A percentile compares a stretch with the other conserved stretches of the same genome.
phyloP scores from a whole-genome alignment of 2,797 vertebrate species.

The Eidolon dupreanum region DNA sequence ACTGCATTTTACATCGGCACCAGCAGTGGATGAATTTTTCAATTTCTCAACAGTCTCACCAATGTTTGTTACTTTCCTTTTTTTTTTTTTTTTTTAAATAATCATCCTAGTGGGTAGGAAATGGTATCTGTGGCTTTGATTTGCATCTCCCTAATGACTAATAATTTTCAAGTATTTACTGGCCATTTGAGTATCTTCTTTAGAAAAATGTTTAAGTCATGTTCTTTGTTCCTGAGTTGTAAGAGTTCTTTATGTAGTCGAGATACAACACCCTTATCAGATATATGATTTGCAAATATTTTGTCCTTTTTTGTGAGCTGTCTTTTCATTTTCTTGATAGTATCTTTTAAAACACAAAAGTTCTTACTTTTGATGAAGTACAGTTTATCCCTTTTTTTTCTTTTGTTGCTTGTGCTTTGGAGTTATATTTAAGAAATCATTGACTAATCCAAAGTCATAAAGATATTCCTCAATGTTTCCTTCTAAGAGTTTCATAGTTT shows the following conservation, averaged over 20 bases:
- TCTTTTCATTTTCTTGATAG: conserved; percentile 24
- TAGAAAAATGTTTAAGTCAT: conserved; percentile 22
- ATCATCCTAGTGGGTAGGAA: not conserved
- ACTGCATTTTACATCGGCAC: not conserved
- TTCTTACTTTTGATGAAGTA: not conserved
- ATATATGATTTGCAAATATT: not conserved
- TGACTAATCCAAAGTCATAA: not conserved
- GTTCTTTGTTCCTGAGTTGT: not conserved
- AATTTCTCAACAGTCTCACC: not conserved
- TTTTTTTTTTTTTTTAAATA: not conserved
- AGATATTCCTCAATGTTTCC: not conserved
- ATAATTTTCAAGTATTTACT: not conserved
- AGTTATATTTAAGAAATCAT: conserved; percentile 7
- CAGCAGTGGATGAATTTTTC: not conserved
- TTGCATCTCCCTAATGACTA: not conserved
- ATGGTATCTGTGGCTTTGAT: not conserved
- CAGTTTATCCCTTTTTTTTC: not conserved
- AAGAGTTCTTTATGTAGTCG: not conserved
- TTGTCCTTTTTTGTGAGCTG: not conserved
- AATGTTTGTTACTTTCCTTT: not conserved
- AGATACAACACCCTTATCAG: not conserved
- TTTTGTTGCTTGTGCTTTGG: not conserved
- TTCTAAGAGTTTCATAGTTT: not conserved
- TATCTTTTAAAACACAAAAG: not conserved
- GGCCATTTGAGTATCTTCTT: not conserved